These are phyloP conservation scores for Drosophila dives DNA, from an alignment of 2,888 invertebrate genomes.

Conservation along the genomic window DNA sequence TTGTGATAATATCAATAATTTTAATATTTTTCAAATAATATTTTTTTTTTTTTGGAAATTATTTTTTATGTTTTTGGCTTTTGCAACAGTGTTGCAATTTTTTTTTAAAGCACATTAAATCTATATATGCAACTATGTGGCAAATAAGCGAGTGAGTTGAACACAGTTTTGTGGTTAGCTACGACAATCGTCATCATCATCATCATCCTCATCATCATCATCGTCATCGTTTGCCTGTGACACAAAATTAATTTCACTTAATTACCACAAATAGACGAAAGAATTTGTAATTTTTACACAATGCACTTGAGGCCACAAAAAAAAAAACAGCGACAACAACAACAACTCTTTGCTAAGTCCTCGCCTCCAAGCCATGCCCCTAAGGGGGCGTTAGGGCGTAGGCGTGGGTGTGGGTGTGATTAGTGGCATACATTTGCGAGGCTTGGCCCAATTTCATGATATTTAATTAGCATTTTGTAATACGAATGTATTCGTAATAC, in stretches of 20 bases:
- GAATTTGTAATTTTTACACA: constrained; percentile 61
- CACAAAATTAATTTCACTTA: constrained; percentile 68
- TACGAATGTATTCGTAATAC: constrained; percentile 66
- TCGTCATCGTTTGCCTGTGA: constrained; percentile 26
- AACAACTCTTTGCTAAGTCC: constrained; percentile 11
- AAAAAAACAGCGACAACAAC: not conserved
- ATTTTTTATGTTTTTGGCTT: not conserved
- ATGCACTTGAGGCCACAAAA: constrained; percentile 53
- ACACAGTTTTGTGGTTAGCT: constrained; percentile 22
- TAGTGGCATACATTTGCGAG: constrained; percentile 64
- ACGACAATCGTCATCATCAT: constrained; percentile 15
- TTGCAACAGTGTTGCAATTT: not conserved
- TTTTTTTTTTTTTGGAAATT: not conserved
- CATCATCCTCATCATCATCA: not conserved
- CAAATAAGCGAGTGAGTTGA: not conserved
- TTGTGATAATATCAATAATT: not conserved
- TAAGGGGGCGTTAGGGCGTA: not conserved
- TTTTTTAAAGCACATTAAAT: not conserved
- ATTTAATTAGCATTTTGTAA: constrained; percentile 79
- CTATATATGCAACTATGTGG: not conserved
- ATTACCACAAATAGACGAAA: constrained; percentile 69
- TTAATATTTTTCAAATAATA: no score
- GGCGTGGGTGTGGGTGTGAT: constrained; percentile 43
- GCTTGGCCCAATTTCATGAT: constrained; percentile 70
- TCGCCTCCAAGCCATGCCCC: constrained; percentile 19